Base-by-base conservation (phyloP, 2,888 invertebrate species). In the Trachelus iudaicus region DNA sequence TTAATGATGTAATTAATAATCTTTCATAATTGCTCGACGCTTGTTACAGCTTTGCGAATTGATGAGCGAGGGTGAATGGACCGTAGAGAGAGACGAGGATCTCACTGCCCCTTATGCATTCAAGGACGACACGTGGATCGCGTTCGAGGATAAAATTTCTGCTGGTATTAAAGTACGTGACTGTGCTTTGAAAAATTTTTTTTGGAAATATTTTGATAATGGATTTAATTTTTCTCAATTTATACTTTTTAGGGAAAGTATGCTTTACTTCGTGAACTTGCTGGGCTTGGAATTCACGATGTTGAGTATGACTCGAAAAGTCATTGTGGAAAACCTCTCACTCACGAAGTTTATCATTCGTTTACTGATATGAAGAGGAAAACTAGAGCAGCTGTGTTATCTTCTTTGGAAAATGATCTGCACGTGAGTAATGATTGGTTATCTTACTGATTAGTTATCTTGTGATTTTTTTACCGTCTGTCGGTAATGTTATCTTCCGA, bases 51-150 rank as follows among this genome's bases (percentile, higher is more conserved):
- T 95, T 13, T 95, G 95, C 88, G 87, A 92, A 9, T 90, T 92
- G 81, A 91, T 96, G 89, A 91, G 88, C 80, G 92, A 92, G 77
- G 94, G 93, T 40, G 94, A 94, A 83, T 96, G 96, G 96, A 96
- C 95, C 0, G 89, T 96, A 80, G 96, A 96, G 88, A 93, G 96
- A 78, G 96, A 96, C 84, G 95, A 96, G 88, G 96, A 96, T 91
- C 92, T 96, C 81, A 95, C 96, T 0, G 96, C 95, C 79, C 95
- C 96, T 83, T 96, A 96, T 87, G 95, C 96, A 86, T 96, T 95
- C 89, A 95, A 94, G 87, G 93, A 94, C 87, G 93, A 93, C 75
- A 94, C 94, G 30, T 96, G 96, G 96, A 93, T 96, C 76, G 94
- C 96, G 6, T 96, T 96, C 87, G 96, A 96, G 87, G 96, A 96